Base-by-base conservation (phyloP, 2,888 invertebrate genomes). In the Phymatocera aterrima region DNA sequence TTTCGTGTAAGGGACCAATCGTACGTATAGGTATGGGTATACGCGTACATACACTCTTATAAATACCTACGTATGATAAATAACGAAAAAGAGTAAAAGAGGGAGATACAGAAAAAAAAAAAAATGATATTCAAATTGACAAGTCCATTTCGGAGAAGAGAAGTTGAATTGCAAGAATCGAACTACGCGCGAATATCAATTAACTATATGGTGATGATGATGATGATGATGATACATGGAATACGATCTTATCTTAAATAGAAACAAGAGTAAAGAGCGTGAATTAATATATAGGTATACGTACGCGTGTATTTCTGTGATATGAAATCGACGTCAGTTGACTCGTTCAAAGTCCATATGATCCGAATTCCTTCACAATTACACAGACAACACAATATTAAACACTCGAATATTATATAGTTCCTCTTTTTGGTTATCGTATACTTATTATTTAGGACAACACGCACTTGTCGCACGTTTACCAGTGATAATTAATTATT, bases 271-370 rank as follows among this genome's bases (percentile, higher is more conserved):
- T n/a, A n/a, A n/a, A n/a, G 61, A 37, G 34, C 34, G 34, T 2
- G 61, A 64, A 37, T 34, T 4, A 34, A 64, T 28, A 57, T 28
- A 37, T 21, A 37, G 12, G 8, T n/a, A 43, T 43, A 43, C 43
- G 43, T 37, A 6, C 15, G 34, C 37, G n/a, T 64, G 37, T 37
- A 64, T 64, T n/a, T 64, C 51, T 51, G n/a, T 51, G n/a, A 12
- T 18, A 64, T 37, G n/a, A 37, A 43, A 37, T 18, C 61, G 61
- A 64, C 61, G 61, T 37, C 34, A 64, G 61, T 64, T 8, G 31
- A 21, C 83, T 84, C 81, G 85, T 83, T 84, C 86, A 86, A 87
- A 87, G 86, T 87, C 84, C 86, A 82, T 84, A 83, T 83, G 83
- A 86, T 84, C 82, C 81, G 79, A 82, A 86, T 86, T 86, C 83